These are phyloP conservation scores for Falco columbarius DNA, from an alignment of 2,797 vertebrate species.

Conservation along the genomic window DNA sequence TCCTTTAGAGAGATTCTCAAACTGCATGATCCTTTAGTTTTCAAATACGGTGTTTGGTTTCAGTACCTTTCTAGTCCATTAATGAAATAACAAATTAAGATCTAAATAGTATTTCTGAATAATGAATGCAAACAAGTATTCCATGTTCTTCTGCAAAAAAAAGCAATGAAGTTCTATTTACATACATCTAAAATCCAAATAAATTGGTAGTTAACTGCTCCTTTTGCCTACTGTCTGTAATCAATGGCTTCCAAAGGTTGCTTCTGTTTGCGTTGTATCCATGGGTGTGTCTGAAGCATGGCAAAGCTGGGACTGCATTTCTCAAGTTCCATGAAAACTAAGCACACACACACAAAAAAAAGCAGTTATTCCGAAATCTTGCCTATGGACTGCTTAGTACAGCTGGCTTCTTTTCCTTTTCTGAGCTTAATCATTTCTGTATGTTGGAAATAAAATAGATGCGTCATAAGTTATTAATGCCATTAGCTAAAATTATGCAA, in stretches of 20 bases:
- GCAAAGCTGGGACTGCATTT: not conserved
- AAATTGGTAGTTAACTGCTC: not conserved
- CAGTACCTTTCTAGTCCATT: conserved; percentile 21
- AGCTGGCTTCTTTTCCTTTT: not conserved
- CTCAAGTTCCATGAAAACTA: not conserved
- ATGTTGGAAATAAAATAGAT: not conserved
- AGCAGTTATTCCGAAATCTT: not conserved
- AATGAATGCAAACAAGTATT: not conserved
- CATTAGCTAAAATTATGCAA: not conserved
- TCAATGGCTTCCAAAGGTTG: not conserved
- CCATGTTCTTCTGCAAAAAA: not conserved
- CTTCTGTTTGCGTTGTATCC: not conserved
- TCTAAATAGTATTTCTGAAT: not conserved
- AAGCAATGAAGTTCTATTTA: not conserved
- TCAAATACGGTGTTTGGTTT: conserved; percentile 40
- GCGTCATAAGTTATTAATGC: not conserved
- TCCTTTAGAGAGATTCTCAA: conserved; percentile 37
- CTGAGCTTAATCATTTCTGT: not conserved
- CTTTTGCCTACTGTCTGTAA: not conserved
- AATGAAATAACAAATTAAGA: conserved; percentile 58
- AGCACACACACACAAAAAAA: not conserved
- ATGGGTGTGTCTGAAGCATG: not conserved
- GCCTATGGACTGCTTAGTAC: not conserved
- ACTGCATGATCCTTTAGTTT: conserved; percentile 64
- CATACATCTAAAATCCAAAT: not conserved